Conservation (phyloP, 1,140 invertebrate genomes). For the Aphelinus certus region DNA sequence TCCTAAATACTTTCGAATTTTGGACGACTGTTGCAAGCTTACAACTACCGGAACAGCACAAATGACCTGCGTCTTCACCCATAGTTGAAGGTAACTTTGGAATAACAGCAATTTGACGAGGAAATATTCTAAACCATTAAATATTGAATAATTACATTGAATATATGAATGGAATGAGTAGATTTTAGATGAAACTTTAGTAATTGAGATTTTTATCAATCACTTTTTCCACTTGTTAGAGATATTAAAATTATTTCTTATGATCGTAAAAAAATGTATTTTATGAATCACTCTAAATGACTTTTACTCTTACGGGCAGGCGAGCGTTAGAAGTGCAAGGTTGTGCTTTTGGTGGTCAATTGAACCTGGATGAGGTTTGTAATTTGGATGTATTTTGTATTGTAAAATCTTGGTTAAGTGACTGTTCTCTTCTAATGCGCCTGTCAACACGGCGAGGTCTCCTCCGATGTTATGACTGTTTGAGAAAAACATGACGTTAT, state of each 20-base stretch:
- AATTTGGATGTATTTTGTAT: constrained; percentile 46
- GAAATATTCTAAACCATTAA: no score
- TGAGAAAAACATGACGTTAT: constrained; percentile 19
- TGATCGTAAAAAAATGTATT: background rate
- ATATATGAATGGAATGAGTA: background rate
- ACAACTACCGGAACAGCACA: constrained; percentile 44
- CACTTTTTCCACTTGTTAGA: no score
- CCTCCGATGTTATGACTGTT: constrained; percentile 43
- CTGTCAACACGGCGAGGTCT: constrained; percentile 41
- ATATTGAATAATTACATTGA: no score
- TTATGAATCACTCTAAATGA: background rate
- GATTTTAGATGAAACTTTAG: background rate
- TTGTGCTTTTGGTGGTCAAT: constrained; percentile 38
- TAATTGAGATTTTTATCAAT: no score
- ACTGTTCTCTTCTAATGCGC: constrained; percentile 25
- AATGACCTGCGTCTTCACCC: constrained; percentile 44
- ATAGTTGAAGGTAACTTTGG: constrained; percentile 19
- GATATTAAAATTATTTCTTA: no score
- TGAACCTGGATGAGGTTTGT: constrained; percentile 38
- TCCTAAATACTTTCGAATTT: constrained; percentile 35
- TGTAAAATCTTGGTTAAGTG: constrained; percentile 45
- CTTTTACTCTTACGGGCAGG: constrained; percentile 42
- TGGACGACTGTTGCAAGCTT: constrained; percentile 44
- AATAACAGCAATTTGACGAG: no score
- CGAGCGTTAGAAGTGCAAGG: constrained; percentile 45